Evolutionary conservation across 2,888 invertebrate species (phyloP).

Genomic region (Standfussiana lucernea): DNA sequence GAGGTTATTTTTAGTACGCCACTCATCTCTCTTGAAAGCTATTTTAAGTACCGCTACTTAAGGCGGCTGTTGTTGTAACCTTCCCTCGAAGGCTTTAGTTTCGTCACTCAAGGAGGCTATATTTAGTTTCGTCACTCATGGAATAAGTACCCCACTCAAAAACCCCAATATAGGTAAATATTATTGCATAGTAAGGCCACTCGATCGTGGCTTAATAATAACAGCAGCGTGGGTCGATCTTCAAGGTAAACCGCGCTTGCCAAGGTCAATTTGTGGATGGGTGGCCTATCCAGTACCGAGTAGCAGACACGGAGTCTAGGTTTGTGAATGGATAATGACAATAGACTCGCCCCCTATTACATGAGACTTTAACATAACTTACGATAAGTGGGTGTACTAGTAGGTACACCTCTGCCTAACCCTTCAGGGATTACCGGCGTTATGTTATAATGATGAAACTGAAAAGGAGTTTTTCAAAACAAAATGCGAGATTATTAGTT

Average conservation of each 20-base stretch:
- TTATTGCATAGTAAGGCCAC: background rate
- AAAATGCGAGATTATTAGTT: background rate
- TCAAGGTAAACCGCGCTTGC: background rate
- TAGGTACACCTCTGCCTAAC: background rate
- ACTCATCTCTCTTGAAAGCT: background rate
- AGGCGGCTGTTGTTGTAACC: background rate
- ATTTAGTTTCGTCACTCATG: background rate
- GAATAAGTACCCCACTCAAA: background rate
- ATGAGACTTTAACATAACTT: background rate
- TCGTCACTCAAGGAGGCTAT: slow-evolving; percentile 1
- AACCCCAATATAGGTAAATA: background rate
- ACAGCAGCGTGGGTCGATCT: background rate
- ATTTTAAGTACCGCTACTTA: background rate
- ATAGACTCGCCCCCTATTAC: background rate
- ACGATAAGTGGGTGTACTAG: background rate
- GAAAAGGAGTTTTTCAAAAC: background rate
- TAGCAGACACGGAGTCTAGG: background rate
- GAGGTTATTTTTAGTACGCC: background rate
- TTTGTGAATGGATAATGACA: background rate
- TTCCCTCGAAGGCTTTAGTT: background rate
- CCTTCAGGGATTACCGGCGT: background rate
- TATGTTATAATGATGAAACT: background rate
- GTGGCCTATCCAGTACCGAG: background rate
- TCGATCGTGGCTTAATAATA: background rate
- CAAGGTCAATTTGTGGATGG: background rate